Conservation (phyloP, 2,797 vertebrate genomes). For the Danio jaintianensis region DNA sequence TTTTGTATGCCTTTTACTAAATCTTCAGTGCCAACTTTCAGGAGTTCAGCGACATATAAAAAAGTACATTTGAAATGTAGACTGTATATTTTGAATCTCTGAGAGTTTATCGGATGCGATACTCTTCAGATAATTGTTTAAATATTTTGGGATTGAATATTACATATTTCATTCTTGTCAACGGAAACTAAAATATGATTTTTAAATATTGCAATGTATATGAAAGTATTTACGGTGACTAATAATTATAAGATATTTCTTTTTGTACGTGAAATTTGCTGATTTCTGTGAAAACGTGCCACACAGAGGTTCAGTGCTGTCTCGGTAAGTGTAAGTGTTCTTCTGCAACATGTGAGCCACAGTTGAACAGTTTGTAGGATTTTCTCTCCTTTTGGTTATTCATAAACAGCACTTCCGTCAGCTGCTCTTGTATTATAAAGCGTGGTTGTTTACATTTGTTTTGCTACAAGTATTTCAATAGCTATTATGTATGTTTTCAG, state of each 20-base stretch:
- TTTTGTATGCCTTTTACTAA: conserved; percentile 32
- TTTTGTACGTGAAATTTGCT: conserved; percentile 40
- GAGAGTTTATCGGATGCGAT: neutral
- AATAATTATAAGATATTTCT: conserved; percentile 19
- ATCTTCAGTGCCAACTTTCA: conserved; percentile 24
- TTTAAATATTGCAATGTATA: conserved; percentile 26
- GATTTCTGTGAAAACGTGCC: conserved; percentile 52
- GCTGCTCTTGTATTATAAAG: conserved; percentile 85
- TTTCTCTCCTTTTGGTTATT: conserved; percentile 68
- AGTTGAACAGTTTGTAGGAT: conserved; percentile 54
- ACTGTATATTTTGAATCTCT: conserved; percentile 25
- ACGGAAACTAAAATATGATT: conserved; percentile 18
- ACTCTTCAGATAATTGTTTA: conserved; percentile 24
- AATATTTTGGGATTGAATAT: conserved; percentile 36
- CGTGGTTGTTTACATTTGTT: conserved; percentile 92
- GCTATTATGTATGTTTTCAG: conserved; percentile 65
- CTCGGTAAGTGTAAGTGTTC: conserved; percentile 50
- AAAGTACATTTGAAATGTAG: conserved; percentile 11
- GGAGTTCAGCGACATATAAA: conserved; percentile 5
- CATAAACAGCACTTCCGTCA: conserved; percentile 79
- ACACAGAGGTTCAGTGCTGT: conserved; percentile 63
- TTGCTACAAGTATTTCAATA: conserved; percentile 81
- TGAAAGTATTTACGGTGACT: conserved; percentile 29
- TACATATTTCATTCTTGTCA: conserved; percentile 18
- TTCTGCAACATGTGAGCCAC: conserved; percentile 67